phyloP scores from a whole-genome alignment of 2,888 invertebrate genomes.

The Listrodromus nycthemerus region DNA sequence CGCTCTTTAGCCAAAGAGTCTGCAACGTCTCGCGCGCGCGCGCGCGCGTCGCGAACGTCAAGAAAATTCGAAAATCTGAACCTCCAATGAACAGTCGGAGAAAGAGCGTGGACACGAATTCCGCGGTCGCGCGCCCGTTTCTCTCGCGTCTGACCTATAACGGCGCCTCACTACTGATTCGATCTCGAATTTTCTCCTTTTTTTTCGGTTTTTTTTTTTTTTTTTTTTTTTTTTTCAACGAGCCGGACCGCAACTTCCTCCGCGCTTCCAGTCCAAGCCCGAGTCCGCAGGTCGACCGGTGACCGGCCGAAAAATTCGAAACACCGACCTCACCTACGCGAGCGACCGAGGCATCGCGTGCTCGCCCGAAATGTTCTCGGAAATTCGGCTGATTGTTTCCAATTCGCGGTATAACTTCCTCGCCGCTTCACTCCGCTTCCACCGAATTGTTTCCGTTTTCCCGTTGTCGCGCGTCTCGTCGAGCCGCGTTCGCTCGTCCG shows the following conservation, averaged over 20 bases:
- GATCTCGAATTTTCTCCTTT: no score
- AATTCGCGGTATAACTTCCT: slow-evolving; percentile 39
- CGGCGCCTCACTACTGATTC: slow-evolving; percentile 51
- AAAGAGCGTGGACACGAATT: background rate
- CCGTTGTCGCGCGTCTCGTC: slow-evolving; percentile 48
- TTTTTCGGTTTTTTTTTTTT: background rate
- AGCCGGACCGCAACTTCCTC: slow-evolving; percentile 31
- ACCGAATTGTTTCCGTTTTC: background rate
- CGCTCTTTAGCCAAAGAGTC: no score
- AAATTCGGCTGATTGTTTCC: slow-evolving; percentile 78
- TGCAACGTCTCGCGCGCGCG: no score
- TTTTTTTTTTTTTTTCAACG: background rate
- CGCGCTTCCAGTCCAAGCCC: slow-evolving; percentile 37
- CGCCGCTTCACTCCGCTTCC: background rate
- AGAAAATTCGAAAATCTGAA: background rate
- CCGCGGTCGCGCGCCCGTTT: background rate
- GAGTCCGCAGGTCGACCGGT: slow-evolving; percentile 15
- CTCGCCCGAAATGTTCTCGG: slow-evolving; percentile 76
- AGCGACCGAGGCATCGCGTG: slow-evolving; percentile 75
- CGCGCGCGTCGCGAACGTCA: no score
- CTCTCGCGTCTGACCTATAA: slow-evolving; percentile 33
- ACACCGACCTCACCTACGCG: slow-evolving; percentile 8
- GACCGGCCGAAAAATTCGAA: slow-evolving; percentile 52
- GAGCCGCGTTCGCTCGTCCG: background rate
- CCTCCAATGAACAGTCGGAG: background rate